phyloP scores from a whole-genome alignment of 92 coral and sea anemone genomes.

The Pocillopora grandis region DNA sequence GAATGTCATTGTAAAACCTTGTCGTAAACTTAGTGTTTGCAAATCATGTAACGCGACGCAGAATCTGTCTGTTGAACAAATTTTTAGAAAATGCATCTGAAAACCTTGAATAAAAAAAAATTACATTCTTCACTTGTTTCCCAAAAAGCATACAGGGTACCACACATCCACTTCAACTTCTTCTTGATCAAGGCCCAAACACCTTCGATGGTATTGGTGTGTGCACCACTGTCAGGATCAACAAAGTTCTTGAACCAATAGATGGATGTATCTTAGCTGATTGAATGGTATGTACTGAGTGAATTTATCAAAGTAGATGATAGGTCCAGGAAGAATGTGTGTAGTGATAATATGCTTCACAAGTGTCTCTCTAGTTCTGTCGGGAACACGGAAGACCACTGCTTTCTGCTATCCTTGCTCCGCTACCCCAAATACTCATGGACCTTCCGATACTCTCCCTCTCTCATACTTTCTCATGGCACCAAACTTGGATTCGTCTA shows the following conservation, averaged over 20 bases:
- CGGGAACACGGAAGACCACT: background rate
- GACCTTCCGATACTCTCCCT: background rate
- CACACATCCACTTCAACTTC: conserved; percentile 2
- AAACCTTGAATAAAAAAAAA: too few relatives aligned
- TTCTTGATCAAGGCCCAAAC: conserved; percentile 5
- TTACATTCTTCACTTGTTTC: too few relatives aligned
- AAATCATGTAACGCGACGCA: too few relatives aligned
- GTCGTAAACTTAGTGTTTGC: too few relatives aligned
- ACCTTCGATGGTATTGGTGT: conserved; percentile 1
- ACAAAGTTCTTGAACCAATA: conserved; percentile 1
- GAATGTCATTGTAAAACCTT: too few relatives aligned
- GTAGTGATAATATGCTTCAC: too few relatives aligned
- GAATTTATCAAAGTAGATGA: background rate
- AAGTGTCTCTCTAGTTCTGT: background rate
- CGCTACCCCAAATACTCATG: background rate
- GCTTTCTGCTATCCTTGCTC: conserved; percentile 8
- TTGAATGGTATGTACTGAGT: background rate
- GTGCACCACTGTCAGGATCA: background rate
- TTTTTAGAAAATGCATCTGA: too few relatives aligned
- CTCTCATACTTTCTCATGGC: too few relatives aligned
- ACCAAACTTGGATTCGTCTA: too few relatives aligned
- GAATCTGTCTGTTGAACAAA: too few relatives aligned
- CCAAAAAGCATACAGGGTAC: too few relatives aligned
- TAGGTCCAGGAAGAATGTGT: too few relatives aligned
- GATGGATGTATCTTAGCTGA: background rate